Base-by-base conservation (phyloP, 2,113 vertebrate genomes). In the Muntiacus reevesi region DNA sequence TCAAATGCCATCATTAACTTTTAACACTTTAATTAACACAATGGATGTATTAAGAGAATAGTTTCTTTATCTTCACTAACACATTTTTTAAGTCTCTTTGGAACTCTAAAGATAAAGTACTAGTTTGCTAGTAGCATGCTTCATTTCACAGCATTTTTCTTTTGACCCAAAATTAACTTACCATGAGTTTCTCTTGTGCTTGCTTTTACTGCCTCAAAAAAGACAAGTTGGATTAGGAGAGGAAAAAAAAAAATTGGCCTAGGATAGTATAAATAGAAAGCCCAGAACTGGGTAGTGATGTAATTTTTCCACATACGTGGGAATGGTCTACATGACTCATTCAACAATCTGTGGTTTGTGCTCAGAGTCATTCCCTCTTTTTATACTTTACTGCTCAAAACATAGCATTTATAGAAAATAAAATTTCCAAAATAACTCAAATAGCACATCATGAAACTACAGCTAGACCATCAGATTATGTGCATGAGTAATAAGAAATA, bases 221-320 rank as follows among this genome's bases (percentile, higher is more conserved):
- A 98, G 98, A 98, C 95, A 97, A 98, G 98, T 98, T 96, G 97
- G 97, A 98, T 97, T 98, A 96, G 36, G 43, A 10, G 33, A 8
- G 78, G 62, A 4, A 33, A 67, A 87, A 98, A 98, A 47, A 59
- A 82, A 78, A 14, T 36, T 93, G n/a, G 97, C 97, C 97, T 98
- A 97, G 93, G 93, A 95, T 91, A 85, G 84, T 98, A 98, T 98
- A 99, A 98, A 99, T 98, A 99, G 98, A 98, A 98, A 98, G 98
- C 94, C 93, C 97, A 98, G 97, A 88, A 98, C 96, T 98, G 96
- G 78, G 85, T 95, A 97, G 88, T 98, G 97, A 98, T 98, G 98
- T 98, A 98, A 99, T 98, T 99, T 98, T 99, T 98, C 98, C 98
- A 98, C 92, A 98, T 95, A 98, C 85, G 36, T 97, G 96, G 96